Base-by-base conservation (phyloP, 2,888 invertebrate species). In the Morpho achilles region DNA sequence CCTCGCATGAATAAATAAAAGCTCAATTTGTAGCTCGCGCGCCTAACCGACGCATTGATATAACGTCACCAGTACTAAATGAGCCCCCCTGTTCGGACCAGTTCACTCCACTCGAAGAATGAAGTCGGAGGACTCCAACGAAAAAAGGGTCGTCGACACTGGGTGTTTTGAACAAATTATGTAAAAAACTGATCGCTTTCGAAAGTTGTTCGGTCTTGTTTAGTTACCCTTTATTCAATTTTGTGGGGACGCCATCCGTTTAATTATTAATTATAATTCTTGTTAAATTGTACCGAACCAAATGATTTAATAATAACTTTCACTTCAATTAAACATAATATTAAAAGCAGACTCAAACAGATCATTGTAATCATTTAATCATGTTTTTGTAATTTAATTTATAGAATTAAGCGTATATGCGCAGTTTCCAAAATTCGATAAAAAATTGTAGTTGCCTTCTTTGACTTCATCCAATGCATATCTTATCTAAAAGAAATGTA, bases 1-100 rank as follows among this genome's bases (percentile, higher is more conserved):
- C 83, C 80, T 80, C 80, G 75, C 80, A 86, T 88, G 88, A 88
- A 89, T 89, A 88, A 88, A 86, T 87, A 87, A 87, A 86, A 80
- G 82, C 84, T 84, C 86, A 86, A 86, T 87, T 88, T 87, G 88
- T 85, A 80, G 80, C 82, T 77, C 76, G 78, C 79, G 77, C 80
- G 84, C 79, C 81, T 80, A 79, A 79, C 79, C 73, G 75, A 80
- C 75, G 77, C 80, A 76, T 79, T 79, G 79, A 80, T 79, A 76
- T 76, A 77, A 76, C 73, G 69, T 72, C 74, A 73, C 58, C 54
- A 54, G 54, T 41, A 9, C 32, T 48, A 54, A 54, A 54, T 48
- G 54, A 54, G 42, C 54, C 48, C 54, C 32, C 54, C 42, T 54
- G 10, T 47, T 54, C 23, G 41, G 54, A 48, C 41, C 54, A 48